Percentiles rank a stretch among this genome's conserved stretches.
These are phyloP conservation scores for Acipenser transmontanus DNA, from an alignment of 2,797 vertebrate species.

Conservation along the genomic window DNA sequence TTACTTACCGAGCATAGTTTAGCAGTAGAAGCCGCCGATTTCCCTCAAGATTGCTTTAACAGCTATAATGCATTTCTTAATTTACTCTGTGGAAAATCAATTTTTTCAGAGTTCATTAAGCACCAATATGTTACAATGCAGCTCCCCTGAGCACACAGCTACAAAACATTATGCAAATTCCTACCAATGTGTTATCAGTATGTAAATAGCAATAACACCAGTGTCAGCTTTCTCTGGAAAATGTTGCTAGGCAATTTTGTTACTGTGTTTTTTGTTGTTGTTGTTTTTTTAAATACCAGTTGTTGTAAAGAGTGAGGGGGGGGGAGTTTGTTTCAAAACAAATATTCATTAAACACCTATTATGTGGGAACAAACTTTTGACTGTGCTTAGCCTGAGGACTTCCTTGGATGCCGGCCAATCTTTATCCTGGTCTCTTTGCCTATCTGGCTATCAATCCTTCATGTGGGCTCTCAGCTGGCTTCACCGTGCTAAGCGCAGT, in stretches of 20 bases:
- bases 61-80: constrained; percentile 99
- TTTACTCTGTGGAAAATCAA: constrained; percentile 99
- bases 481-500: too few species aligned
- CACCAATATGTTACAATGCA: constrained; percentile 99
- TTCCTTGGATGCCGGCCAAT: too few species aligned
- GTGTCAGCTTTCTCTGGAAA: constrained; percentile 78
- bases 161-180: constrained; percentile 98
- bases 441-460: too few species aligned
- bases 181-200: constrained; percentile 80
- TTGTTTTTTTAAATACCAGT: background rate
- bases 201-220: constrained; percentile 94
- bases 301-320: too few species aligned
- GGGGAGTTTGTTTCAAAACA: too few species aligned
- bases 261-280: constrained; percentile 47
- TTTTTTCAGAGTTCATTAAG: constrained; percentile 99
- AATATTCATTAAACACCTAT: too few species aligned
- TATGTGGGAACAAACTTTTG: too few species aligned
- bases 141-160: constrained; percentile 86
- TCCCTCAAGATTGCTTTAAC: constrained; percentile 99
- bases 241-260: constrained; percentile 72
- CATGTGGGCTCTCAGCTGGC: too few species aligned
- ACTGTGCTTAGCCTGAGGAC: too few species aligned
- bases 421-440: too few species aligned
- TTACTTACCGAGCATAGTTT: constrained; percentile 98
- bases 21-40: constrained; percentile 93